Evolutionary conservation across 2,113 vertebrate species (phyloP).

Genomic region (Dipodomys ordii): DNA sequence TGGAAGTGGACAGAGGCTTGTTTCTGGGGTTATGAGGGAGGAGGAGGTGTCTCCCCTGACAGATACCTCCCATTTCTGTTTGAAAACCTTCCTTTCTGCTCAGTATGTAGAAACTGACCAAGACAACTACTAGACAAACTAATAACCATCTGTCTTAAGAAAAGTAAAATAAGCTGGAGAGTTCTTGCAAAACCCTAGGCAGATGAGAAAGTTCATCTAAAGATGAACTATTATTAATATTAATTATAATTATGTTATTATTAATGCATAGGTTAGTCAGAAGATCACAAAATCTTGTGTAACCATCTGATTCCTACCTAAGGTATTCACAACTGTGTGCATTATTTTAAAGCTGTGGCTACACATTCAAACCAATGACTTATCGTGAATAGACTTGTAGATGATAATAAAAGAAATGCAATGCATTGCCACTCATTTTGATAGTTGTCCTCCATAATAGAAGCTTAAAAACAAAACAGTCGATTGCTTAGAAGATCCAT

Average conservation of each 20-base stretch:
- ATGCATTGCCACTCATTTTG: neutral
- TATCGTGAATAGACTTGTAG: neutral
- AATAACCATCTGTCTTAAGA: neutral
- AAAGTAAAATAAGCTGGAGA: neutral
- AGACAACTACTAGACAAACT: neutral
- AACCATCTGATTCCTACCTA: neutral
- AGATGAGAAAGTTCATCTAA: neutral
- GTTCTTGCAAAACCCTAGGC: slow-evolving; percentile 2
- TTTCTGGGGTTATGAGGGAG: neutral
- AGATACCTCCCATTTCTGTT: neutral
- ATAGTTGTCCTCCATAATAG: neutral
- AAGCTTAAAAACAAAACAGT: neutral
- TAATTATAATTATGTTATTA: neutral
- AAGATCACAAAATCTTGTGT: slow-evolving; percentile 7
- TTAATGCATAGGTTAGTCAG: neutral
- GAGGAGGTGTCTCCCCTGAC: neutral
- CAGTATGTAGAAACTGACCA: neutral
- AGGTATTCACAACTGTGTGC: neutral
- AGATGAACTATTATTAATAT: neutral
- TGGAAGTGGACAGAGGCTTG: neutral
- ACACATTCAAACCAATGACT: neutral
- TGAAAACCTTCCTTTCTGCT: neutral
- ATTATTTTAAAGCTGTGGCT: neutral
- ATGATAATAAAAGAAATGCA: slow-evolving; percentile 31
- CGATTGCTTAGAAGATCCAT: neutral